Conservation (phyloP, 2,888 invertebrate species). For the Stegophylla sp. region DNA sequence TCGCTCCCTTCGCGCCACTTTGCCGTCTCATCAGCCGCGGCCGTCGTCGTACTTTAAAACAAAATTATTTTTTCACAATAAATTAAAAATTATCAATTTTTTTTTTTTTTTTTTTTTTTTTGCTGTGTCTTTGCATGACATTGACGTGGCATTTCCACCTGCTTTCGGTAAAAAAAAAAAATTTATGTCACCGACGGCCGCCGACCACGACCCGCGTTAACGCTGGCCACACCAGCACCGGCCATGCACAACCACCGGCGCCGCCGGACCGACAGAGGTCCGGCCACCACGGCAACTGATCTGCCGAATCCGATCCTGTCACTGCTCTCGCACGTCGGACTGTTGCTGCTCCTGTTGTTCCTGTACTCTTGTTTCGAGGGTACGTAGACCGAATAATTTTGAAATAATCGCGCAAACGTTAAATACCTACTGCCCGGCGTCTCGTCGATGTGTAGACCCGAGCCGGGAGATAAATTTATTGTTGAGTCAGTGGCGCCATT, state of each 20-base stretch:
- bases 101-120: no score
- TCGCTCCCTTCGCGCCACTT: slow-evolving; percentile 1
- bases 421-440: no score
- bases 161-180: no score
- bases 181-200: background rate
- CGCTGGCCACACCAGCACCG: background rate
- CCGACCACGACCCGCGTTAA: background rate
- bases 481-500: no score
- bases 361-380: slow-evolving; percentile 19
- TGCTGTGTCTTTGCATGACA: no score
- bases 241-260: background rate
- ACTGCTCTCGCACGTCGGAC: slow-evolving; percentile 12
- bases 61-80: no score
- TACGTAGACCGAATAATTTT: background rate
- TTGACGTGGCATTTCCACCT: no score
- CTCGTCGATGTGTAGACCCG: no score
- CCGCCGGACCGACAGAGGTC: background rate
- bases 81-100: no score
- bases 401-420: no score
- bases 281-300: background rate
- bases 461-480: no score
- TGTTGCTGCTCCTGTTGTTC: slow-evolving; percentile 11
- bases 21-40: background rate
- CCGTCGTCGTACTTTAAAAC: no score
- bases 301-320: background rate